A percentile compares a stretch with the other conserved stretches of the same genome.
phyloP scores from a whole-genome alignment of 2,797 vertebrate species.

The Momotus momota region DNA sequence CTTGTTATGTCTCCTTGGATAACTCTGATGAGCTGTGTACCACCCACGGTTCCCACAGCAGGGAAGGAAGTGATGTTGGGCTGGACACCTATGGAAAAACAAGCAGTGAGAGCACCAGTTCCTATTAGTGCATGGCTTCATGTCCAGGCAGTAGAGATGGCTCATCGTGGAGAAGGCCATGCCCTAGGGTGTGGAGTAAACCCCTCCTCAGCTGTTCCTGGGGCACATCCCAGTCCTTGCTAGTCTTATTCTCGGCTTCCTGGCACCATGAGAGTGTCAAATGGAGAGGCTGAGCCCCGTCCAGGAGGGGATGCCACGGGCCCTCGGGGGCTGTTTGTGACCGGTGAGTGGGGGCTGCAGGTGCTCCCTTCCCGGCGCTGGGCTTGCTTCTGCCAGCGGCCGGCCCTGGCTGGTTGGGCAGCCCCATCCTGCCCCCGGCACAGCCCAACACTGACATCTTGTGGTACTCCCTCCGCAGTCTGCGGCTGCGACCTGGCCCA shows the following conservation, averaged over 20 bases:
- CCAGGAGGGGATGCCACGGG: not conserved
- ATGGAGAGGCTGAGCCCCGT: not conserved
- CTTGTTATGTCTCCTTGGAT: not conserved
- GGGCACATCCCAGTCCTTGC: not conserved
- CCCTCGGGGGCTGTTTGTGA: not conserved
- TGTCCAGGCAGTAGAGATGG: not conserved
- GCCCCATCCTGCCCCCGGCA: not conserved
- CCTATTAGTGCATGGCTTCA: not conserved
- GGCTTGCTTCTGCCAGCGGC: not conserved
- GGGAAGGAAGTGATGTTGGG: not conserved
- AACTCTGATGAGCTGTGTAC: not conserved
- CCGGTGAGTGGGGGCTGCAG: not conserved
- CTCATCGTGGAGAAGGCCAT: not conserved
- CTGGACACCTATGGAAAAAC: not conserved
- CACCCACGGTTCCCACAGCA: not conserved
- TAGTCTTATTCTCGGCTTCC: not conserved
- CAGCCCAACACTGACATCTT: constrained; percentile 67
- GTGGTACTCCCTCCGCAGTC: constrained; percentile 79
- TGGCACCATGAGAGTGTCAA: rapidly evolving
- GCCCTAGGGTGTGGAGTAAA: rapidly evolving
- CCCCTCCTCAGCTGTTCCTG: not conserved
- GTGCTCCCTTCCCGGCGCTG: not conserved
- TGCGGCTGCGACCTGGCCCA: constrained; percentile 95
- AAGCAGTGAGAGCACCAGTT: not conserved
- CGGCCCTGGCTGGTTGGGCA: not conserved